Evolutionary conservation across 2,888 invertebrate species (phyloP).

Genomic region (Drosophila robusta): DNA sequence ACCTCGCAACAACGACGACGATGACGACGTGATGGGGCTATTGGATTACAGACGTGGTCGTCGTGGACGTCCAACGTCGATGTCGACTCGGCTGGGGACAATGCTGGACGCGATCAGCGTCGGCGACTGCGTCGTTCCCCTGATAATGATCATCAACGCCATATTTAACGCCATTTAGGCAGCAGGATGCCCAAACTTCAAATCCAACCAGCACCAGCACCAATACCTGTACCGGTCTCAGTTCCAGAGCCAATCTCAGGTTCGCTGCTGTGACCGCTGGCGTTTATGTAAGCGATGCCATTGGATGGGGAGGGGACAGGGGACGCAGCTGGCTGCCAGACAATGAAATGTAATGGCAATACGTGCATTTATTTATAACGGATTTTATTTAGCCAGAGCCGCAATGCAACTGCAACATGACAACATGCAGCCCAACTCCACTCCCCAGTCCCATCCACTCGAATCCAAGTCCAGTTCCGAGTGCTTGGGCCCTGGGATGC

Average conservation of each 20-base stretch:
- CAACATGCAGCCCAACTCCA: constrained; percentile 32
- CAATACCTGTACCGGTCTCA: background rate
- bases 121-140: constrained; percentile 41
- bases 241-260: constrained; percentile 1
- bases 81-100: constrained; percentile 24
- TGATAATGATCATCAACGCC: constrained; percentile 77
- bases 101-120: constrained; percentile 24
- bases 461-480: constrained; percentile 33
- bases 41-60: constrained; percentile 63
- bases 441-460: background rate
- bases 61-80: constrained; percentile 23
- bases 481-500: constrained; percentile 21
- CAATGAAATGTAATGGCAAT: constrained; percentile 74
- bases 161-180: constrained; percentile 78
- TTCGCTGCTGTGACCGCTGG: constrained; percentile 28
- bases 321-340: constrained; percentile 39
- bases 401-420: constrained; percentile 45
- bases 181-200: constrained; percentile 53
- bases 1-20: constrained; percentile 51
- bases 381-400: constrained; percentile 38
- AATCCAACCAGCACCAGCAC: constrained; percentile 13
- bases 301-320: background rate
- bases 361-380: constrained; percentile 77
- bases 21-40: constrained; percentile 67
- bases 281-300: constrained; percentile 36